Conservation (phyloP, 2,888 invertebrate species). For the Dicycla oo region DNA sequence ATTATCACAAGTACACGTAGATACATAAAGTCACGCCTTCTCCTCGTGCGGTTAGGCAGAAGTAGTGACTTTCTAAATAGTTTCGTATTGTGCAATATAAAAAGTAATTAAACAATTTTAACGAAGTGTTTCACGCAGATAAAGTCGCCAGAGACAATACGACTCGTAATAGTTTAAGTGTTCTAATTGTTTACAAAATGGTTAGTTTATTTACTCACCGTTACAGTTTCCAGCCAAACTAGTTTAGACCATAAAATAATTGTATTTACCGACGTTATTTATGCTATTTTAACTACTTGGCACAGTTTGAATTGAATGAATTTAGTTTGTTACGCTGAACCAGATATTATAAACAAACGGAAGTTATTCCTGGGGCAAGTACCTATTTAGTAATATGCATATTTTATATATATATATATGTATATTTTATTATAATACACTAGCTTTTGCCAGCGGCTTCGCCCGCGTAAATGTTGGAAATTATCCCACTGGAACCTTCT, state of each 20-base stretch:
- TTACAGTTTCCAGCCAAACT: not conserved
- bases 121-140: not conserved
- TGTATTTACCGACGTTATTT: constrained; percentile 28
- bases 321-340: constrained; percentile 23
- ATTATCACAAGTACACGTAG: not conserved
- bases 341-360: constrained; percentile 26
- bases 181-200: constrained; percentile 21
- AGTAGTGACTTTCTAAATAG: not conserved
- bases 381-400: too few species aligned
- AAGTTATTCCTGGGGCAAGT: constrained; percentile 24
- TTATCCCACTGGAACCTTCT: too few species aligned
- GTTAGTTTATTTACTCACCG: constrained; percentile 9
- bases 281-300: constrained; percentile 20
- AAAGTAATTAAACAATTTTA: not conserved
- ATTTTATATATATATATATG: too few species aligned
- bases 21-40: too few species aligned
- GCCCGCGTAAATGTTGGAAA: too few species aligned
- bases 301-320: constrained; percentile 36
- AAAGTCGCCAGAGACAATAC: not conserved
- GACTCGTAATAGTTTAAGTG: not conserved
- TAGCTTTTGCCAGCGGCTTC: too few species aligned
- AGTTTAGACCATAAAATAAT: constrained; percentile 13
- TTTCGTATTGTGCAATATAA: not conserved
- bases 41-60: too few species aligned
- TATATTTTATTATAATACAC: too few species aligned